Evolutionary conservation across 2,113 vertebrate genomes (phyloP), one percentile per base, ranked within the genome.

Genomic region (Prunella himalayana): DNA sequence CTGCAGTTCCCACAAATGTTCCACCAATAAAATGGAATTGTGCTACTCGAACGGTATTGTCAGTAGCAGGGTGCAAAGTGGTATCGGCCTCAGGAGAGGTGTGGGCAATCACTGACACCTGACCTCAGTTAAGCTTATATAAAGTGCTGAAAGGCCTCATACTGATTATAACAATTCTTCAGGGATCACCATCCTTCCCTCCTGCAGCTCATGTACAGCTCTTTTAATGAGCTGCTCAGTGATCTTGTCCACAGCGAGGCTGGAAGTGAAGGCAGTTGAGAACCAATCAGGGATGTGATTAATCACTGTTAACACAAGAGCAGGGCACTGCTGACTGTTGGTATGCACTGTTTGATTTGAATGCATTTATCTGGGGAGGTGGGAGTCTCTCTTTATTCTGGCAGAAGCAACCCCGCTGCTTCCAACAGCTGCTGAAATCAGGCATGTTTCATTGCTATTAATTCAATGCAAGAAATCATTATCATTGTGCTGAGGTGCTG

Each of bases 391-490:
- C 90, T 89, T 79, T 84, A 86, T 94, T 76, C 76, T 90, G 77
- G 79, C 81, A 57, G 88, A 75, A 96, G 80, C 57, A 92, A 94
- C 86, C 97, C 95, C 1, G 70, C 95, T 94, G 94, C 87, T 97
- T 80, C 73, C 86, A 96, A 94, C 96, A 97, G 96, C 96, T 98
- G 97, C 95, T 94, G 91, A 96, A 97, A 96, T 94, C 95, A 95
- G 85, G 83, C 91, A 77, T 80, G 84, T 97, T 98, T 96, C 91
- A 86, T 96, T 97, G 84, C 85, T 96, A 79, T 96, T 97, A 97
- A 97, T 98, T 97, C 93, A 95, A 92, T 33, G 33, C 66, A 89
- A 97, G 91, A 94, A 96, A 94, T 94, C 49, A 79, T 97, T 96
- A 93, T 80, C 41, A 53, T 95, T 97, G 84, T 94, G 92, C 65